phyloP scores from a whole-genome alignment of 2,888 invertebrate genomes.

The Diloba caeruleocephala region DNA sequence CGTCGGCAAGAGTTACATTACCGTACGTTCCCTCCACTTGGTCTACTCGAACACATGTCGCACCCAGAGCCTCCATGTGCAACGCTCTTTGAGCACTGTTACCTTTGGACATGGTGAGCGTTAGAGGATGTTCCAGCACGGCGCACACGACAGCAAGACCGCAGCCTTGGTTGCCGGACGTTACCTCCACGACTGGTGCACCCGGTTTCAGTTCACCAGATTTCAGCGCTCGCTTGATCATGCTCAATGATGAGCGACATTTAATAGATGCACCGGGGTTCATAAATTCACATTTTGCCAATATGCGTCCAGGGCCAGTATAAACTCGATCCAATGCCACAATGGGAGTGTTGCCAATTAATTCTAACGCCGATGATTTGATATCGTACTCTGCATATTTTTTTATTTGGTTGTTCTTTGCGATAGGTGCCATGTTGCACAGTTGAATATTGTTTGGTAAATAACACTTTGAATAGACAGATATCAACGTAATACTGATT shows the following conservation, averaged over 20 bases:
- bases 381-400: constrained; percentile 71
- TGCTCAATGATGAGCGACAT: constrained; percentile 79
- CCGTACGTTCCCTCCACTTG: constrained; percentile 84
- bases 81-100: constrained; percentile 82
- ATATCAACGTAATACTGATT: constrained; percentile 47
- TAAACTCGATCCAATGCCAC: constrained; percentile 82
- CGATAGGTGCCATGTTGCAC: constrained; percentile 56
- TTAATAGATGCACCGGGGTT: constrained; percentile 84
- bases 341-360: constrained; percentile 83
- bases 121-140: constrained; percentile 79
- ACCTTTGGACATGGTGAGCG: constrained; percentile 81
- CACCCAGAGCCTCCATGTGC: constrained; percentile 85
- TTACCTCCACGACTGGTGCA: constrained; percentile 76
- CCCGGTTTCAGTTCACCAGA: constrained; percentile 75
- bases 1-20: constrained; percentile 80
- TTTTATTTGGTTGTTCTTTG: constrained; percentile 62
- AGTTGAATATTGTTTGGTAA: constrained; percentile 20
- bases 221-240: constrained; percentile 73
- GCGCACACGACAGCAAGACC: constrained; percentile 84
- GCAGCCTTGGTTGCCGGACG: constrained; percentile 84
- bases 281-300: constrained; percentile 86
- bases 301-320: constrained; percentile 79
- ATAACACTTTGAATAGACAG: constrained; percentile 45
- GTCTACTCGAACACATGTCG: constrained; percentile 78
- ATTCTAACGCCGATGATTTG: constrained; percentile 79